These are phyloP conservation scores for Eueremaeus valkanovi DNA, from an alignment of 2,888 invertebrate species.

Conservation along the genomic window DNA sequence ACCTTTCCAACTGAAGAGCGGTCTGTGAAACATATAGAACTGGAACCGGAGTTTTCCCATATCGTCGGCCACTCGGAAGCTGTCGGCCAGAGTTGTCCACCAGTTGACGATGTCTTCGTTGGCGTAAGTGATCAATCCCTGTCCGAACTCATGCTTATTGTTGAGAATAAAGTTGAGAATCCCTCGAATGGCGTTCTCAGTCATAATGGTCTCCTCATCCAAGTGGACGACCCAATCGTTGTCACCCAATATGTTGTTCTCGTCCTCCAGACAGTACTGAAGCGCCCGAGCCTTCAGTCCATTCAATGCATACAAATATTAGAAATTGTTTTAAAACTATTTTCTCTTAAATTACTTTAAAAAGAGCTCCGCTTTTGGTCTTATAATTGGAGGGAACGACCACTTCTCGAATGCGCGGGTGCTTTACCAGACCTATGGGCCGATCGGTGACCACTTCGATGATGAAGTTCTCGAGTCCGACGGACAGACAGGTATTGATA, in stretches of 20 bases:
- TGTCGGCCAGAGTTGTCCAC: slow-evolving; percentile 92
- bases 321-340: not conserved
- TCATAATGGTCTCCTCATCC: slow-evolving; percentile 91
- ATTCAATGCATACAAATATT: not conserved
- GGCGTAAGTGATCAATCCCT: slow-evolving; percentile 91
- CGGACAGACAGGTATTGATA: slow-evolving; percentile 78
- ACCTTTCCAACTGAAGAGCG: slow-evolving; percentile 93
- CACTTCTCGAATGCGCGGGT: slow-evolving; percentile 70
- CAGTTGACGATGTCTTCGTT: slow-evolving; percentile 93
- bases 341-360: slow-evolving; percentile 59
- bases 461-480: slow-evolving; percentile 89
- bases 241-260: slow-evolving; percentile 74
- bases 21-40: slow-evolving; percentile 87
- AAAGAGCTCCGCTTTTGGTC: slow-evolving; percentile 85
- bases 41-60: slow-evolving; percentile 94
- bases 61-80: slow-evolving; percentile 92
- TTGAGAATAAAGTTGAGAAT: slow-evolving; percentile 90
- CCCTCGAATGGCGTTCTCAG: slow-evolving; percentile 82
- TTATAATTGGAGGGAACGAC: slow-evolving; percentile 81
- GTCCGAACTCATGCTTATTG: slow-evolving; percentile 91
- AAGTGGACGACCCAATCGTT: slow-evolving; percentile 96
- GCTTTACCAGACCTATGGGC: slow-evolving; percentile 55
- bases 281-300: slow-evolving; percentile 71
- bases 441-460: slow-evolving; percentile 95
- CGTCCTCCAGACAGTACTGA: slow-evolving; percentile 89